phyloP scores from a whole-genome alignment of 2,888 invertebrate genomes.

The Cinara cedri region DNA sequence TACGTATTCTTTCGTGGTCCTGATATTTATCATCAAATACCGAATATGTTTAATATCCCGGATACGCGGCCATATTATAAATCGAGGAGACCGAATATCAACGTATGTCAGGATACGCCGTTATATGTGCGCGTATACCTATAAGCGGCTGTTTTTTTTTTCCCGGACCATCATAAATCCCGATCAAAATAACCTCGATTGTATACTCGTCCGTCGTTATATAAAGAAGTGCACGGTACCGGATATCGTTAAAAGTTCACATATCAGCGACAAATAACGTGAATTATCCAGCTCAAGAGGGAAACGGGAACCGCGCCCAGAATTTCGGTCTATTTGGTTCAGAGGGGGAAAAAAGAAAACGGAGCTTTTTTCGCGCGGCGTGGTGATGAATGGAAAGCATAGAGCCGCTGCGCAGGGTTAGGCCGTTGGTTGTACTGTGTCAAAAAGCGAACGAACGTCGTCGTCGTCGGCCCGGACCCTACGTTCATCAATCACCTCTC shows the following conservation, averaged over 20 bases:
- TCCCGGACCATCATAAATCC: constrained; percentile 32
- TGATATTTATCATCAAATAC: constrained; percentile 6
- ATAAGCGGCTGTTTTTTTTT: constrained; percentile 3
- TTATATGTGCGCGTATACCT: neutral
- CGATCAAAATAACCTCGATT: constrained; percentile 14
- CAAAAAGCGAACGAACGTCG: constrained; percentile 52
- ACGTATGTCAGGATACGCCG: no score
- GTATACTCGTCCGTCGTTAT: neutral
- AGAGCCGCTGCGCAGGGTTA: neutral
- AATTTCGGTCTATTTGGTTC: constrained; percentile 25
- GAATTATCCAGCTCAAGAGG: neutral
- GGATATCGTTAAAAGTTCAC: constrained; percentile 20
- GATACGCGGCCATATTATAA: constrained; percentile 31
- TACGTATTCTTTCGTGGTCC: neutral
- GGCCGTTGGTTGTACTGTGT: constrained; percentile 30
- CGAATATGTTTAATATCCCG: neutral
- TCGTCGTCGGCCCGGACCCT: neutral
- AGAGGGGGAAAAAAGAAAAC: constrained; percentile 11
- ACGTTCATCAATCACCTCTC: constrained; percentile 54
- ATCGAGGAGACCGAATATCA: constrained; percentile 8
- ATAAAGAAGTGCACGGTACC: neutral
- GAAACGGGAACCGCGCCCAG: neutral
- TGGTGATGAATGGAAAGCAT: constrained; percentile 45
- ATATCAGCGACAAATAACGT: constrained; percentile 35
- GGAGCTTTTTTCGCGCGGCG: constrained; percentile 1